Evolutionary conservation across 2,113 vertebrate species (phyloP).

Genomic region (Pipra filicauda): DNA sequence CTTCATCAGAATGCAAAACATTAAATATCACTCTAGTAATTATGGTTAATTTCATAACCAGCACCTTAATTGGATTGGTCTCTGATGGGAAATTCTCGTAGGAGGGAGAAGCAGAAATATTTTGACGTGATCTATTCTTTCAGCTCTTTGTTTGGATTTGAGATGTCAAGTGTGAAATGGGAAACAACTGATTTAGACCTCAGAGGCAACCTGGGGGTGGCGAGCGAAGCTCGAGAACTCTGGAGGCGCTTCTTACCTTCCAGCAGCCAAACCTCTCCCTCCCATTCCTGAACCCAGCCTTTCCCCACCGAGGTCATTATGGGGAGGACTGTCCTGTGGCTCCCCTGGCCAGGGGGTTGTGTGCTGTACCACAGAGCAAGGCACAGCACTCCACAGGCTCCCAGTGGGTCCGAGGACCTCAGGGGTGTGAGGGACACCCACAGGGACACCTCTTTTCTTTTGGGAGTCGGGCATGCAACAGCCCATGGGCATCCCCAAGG

Average conservation of each 20-base stretch:
- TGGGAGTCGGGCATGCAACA: not conserved
- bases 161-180: conserved; percentile 18
- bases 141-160: conserved; percentile 39
- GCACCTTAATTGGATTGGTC: conserved; percentile 66
- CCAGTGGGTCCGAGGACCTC: accelerated
- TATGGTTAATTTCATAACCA: conserved; percentile 66
- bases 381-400: not conserved
- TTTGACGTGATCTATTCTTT: conserved; percentile 47
- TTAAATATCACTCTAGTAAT: conserved; percentile 51
- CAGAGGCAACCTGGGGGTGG: not conserved
- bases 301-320: not conserved
- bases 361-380: not conserved
- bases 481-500: not conserved
- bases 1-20: conserved; percentile 58
- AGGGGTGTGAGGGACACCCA: not conserved
- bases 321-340: not conserved
- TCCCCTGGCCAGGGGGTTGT: not conserved
- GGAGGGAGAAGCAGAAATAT: conserved; percentile 57
- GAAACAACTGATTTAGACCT: conserved; percentile 14
- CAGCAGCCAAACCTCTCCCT: not conserved
- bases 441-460: not conserved
- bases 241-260: not conserved
- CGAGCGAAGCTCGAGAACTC: not conserved
- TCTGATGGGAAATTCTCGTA: conserved; percentile 55
- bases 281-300: accelerated